Conservation (phyloP, 2,113 vertebrate species). For the Chaenocephalus aceratus region DNA sequence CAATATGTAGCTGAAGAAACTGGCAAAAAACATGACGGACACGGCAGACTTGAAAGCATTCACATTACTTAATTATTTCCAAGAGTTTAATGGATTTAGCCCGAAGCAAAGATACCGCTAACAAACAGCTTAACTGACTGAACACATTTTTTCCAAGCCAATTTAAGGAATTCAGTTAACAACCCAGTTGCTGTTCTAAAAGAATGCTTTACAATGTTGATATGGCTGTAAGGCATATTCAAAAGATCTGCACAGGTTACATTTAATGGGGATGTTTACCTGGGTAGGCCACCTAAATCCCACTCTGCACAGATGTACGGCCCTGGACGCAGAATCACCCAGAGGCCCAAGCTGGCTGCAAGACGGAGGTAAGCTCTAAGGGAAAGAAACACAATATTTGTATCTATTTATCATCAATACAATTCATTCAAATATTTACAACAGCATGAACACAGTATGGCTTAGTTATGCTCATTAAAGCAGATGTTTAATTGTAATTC, state of each 20-base stretch:
- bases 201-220: background rate
- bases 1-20: background rate
- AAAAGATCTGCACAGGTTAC: background rate
- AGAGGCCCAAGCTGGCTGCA: slow-evolving; percentile 88
- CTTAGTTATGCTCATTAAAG: background rate
- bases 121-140: slow-evolving; percentile 32
- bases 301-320: slow-evolving; percentile 94
- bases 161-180: slow-evolving; percentile 16
- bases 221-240: background rate
- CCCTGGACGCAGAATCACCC: slow-evolving; percentile 93
- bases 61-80: slow-evolving; percentile 19
- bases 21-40: background rate
- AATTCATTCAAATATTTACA: slow-evolving; percentile 69
- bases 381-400: slow-evolving; percentile 1
- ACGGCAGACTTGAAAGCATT: slow-evolving; percentile 16
- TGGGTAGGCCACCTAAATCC: slow-evolving; percentile 92
- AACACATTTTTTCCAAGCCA: slow-evolving; percentile 37
- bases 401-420: background rate
- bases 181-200: background rate
- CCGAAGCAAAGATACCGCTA: slow-evolving; percentile 13
- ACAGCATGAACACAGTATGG: background rate
- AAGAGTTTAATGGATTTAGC: slow-evolving; percentile 32
- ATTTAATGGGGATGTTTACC: slow-evolving; percentile 76
- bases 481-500: background rate
- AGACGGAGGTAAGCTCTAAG: slow-evolving; percentile 87